Evolutionary conservation across 2,888 invertebrate species (phyloP), one percentile per base, ranked within the genome.

Genomic region (Helleia helle): DNA sequence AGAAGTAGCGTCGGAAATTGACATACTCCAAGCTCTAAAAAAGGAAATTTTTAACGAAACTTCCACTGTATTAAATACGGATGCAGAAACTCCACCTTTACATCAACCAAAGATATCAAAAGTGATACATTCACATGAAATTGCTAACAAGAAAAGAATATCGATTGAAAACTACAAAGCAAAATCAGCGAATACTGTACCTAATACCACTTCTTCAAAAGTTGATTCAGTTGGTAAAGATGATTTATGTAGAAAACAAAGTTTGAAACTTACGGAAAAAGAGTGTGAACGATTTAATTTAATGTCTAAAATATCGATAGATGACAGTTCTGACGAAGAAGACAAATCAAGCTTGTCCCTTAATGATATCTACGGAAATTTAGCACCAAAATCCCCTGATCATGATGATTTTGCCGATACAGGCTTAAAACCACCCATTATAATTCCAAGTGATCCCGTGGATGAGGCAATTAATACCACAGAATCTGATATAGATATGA

Each of bases 161-260:
- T 81, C 85, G 4, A 72, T 86, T 29, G 85, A 85, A 58, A 84
- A 70, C 28, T 86, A 86, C 48, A 86, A 85, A 60, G 64, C 74
- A 44, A 85, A 80, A 49, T 45, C 67, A 3, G 51, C 47, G 14
- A 46, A 53, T 36, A 36, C 60, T 2, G 6, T 30, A 5, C 14
- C 14, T 15, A 30, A 12, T 8, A 18, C 12, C n/a, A 15, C 15
- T 15, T 5, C 1, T 2, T 4, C 4, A n/a, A 9, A 30, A 5
- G n/a, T 30, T 15, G 1, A 17, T 7, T 8, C 12, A 9, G 43
- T 39, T 4, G 36, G 42, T 5, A 68, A 61, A 48, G 70, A 73
- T 5, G 75, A 73, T 29, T 46, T 49, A 2, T 44, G 46, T 3
- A 73, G 59, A 54, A 81, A 79, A 58, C 66, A 71, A 50, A 83